These are phyloP conservation scores for Drepanosiphum platanoidis DNA, from an alignment of 2,888 invertebrate species.

Conservation along the genomic window DNA sequence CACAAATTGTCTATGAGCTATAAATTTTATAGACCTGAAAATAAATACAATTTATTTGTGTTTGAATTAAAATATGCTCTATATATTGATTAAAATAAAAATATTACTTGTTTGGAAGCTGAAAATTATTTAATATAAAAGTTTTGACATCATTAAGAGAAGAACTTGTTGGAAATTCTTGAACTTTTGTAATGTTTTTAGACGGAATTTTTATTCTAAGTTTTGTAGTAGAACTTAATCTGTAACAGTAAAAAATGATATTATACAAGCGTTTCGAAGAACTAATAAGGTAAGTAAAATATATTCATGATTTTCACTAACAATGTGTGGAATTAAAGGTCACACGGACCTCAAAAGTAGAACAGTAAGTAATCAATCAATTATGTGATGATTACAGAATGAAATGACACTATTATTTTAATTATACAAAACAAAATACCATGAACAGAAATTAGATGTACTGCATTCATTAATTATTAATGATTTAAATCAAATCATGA, in stretches of 20 bases:
- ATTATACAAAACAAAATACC: too few species aligned
- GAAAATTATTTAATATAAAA: neutral
- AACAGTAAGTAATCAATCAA: too few species aligned
- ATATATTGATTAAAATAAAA: neutral
- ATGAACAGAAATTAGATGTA: too few species aligned
- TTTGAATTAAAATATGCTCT: neutral
- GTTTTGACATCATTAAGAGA: slow-evolving; percentile 16
- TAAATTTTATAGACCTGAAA: neutral
- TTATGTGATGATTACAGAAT: too few species aligned
- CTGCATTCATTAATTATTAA: too few species aligned
- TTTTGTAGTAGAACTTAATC: neutral
- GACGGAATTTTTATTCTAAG: neutral
- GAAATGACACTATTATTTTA: too few species aligned
- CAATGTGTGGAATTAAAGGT: too few species aligned
- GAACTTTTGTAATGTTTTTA: neutral
- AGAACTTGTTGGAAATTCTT: neutral
- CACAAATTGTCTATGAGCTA: slow-evolving; percentile 1
- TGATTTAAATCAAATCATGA: too few species aligned
- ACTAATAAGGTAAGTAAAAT: neutral
- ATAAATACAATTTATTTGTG: neutral
- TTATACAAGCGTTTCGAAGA: neutral
- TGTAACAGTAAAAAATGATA: neutral
- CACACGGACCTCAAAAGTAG: too few species aligned
- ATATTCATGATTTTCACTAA: too few species aligned
- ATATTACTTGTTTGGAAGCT: neutral